Conservation (phyloP, 2,113 vertebrate species). For the Oxygymnocypris stewartii region DNA sequence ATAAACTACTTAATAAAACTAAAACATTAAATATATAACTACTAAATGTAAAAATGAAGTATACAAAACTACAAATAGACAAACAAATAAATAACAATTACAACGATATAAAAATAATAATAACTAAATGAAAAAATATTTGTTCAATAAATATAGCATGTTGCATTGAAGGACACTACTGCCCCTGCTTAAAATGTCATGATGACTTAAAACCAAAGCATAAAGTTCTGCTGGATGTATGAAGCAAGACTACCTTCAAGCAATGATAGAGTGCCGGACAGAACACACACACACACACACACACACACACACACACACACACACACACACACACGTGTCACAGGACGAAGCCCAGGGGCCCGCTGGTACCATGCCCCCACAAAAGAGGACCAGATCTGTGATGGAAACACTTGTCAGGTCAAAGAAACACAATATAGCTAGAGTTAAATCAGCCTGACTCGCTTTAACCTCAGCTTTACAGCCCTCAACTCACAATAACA, state of each 20-base stretch:
- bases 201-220: neutral
- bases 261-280: neutral
- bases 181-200: neutral
- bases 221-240: neutral
- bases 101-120: too few relatives aligned
- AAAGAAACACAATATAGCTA: constrained; percentile 33
- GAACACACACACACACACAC: neutral
- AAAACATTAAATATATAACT: neutral
- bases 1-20: neutral
- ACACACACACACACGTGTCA: too few relatives aligned
- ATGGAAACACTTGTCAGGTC: constrained; percentile 36
- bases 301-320: too few relatives aligned
- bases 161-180: neutral
- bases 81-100: neutral
- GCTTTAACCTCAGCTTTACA: constrained; percentile 29
- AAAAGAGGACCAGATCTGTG: constrained; percentile 21
- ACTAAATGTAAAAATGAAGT: neutral
- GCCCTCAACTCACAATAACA: constrained; percentile 11
- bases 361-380: constrained; percentile 17
- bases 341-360: neutral
- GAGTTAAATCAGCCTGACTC: constrained; percentile 36
- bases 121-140: neutral
- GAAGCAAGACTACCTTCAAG: neutral
- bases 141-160: neutral
- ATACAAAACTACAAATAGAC: neutral